Base-by-base conservation (phyloP, 1,140 invertebrate genomes). In the Phenacoccus solenopsis region DNA sequence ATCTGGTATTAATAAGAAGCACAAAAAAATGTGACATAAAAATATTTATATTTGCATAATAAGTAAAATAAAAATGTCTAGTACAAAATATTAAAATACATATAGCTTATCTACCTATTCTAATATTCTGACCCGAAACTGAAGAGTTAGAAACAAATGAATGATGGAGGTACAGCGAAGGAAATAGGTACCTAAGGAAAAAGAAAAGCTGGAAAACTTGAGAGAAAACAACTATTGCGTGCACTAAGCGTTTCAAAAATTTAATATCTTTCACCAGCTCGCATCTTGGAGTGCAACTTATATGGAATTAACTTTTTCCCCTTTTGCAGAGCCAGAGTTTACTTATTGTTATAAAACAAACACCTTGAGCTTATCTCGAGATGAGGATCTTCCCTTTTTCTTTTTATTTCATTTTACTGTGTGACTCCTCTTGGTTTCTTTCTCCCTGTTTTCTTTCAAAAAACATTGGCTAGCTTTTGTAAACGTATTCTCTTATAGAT, bases 301-400 rank as follows among this genome's bases (percentile, higher is more conserved):
- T 64, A 64, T 22, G 59, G 59, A 64, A 64, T 64, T 64, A 64
- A 64, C 59, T 64, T 64, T 64, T 64, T 64, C 25, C 25, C 16
- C 25, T 27, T 20, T 24, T 22, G 21, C 25, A 64, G 25, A 20
- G 25, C 12, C 20, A 64, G 59, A 64, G 59, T 64, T 64, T 64
- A 64, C 59, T 64, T 64, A 64, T 64, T 64, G 59, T 64, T 64
- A 27, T 64, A 64, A 64, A 64, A 22, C 59, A 64, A 64, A 64
- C 59, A 64, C 59, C 59, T 64, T 64, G 25, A 64, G 59, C 59
- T 64, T 64, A 64, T 27, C 59, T 22, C 21, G 59, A 64, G 59
- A 64, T 64, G 59, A 64, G 59, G 22, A 64, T 64, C 59, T 64
- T 64, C 59, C 59, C 20, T 24, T 64, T 59, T 64, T 49, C 38